Conservation (phyloP, 2,888 invertebrate genomes). For the Apotomis betuletana region DNA sequence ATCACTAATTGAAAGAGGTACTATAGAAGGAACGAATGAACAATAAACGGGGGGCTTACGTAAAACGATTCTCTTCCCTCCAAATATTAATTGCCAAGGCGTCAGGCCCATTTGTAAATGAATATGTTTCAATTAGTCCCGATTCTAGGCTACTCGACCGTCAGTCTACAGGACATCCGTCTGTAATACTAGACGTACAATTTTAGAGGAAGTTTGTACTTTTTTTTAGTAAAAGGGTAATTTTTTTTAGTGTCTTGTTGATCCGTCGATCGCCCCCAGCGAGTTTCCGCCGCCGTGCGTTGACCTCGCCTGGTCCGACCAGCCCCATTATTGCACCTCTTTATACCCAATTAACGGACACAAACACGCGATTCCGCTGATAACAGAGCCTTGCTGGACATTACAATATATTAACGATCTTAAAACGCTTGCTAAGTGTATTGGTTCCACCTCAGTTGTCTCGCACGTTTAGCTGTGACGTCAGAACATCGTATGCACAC, state of each 20-base stretch:
- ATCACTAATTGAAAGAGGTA: neutral
- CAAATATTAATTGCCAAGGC: conserved; percentile 10
- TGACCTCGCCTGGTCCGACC: conserved; percentile 47
- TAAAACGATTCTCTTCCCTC: neutral
- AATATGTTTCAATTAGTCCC: conserved; percentile 31
- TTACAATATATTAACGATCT: conserved; percentile 34
- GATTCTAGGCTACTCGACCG: conserved; percentile 26
- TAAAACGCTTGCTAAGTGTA: conserved; percentile 15
- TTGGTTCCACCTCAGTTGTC: conserved; percentile 12
- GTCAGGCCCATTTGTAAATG: conserved; percentile 27
- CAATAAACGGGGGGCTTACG: neutral
- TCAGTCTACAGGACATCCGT: conserved; percentile 43
- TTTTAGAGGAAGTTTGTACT: conserved; percentile 37
- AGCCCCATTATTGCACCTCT: conserved; percentile 51
- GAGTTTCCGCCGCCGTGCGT: conserved; percentile 52
- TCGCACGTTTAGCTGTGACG: conserved; percentile 13
- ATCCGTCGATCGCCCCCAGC: conserved; percentile 48
- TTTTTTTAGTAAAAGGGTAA: conserved; percentile 41
- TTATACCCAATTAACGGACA: conserved; percentile 56
- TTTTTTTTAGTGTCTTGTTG: conserved; percentile 36
- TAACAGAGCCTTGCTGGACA: conserved; percentile 36
- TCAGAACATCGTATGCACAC: neutral
- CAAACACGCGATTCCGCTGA: conserved; percentile 44
- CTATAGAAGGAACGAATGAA: neutral
- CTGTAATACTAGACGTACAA: conserved; percentile 39